Evolutionary conservation across 2,113 vertebrate genomes (phyloP), one percentile per base, ranked within the genome.

Genomic region (Scartelaos histophorus): DNA sequence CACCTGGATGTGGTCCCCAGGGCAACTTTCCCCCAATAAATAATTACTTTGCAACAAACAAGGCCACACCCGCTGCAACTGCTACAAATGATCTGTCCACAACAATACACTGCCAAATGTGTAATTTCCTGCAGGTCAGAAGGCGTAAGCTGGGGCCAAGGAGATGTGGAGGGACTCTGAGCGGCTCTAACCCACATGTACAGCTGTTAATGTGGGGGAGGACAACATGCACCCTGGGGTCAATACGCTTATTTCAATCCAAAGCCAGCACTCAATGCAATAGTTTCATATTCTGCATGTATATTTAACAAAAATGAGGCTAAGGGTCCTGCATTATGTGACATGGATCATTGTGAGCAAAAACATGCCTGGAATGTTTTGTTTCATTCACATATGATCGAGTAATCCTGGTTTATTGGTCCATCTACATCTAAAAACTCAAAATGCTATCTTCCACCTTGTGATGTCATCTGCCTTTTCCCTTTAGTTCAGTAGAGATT

Each of bases 121-220:
- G 19, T 57, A 61, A 78, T 81, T 70, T 67, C 15, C 77, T 53
- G 56, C n/a, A 70, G 72, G 67, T 82, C 73, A 76, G 45, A 34
- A 64, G 61, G 58, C 16, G 58, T 61, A 0, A 60, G 58, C 15
- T 7, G 13, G 58, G 29, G 24, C 49, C 71, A 38, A 51, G 19
- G 9, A 45, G 51, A 56, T 24, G 56, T 57, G 3, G 11, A 57
- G 66, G 72, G 79, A 76, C 68, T 17, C 3, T 54, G 56, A 57
- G 56, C 10, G 13, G 66, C 74, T 79, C 54, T 35, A 60, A n/a
- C 53, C 53, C 53, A 21, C 19, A 21, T 21, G 71, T 66, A 54
- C 16, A 38, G 69, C 64, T 67, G 66, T 64, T 72, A 54, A 29
- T 29, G 67, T 46, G 67, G 56, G 71, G 21, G 65, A 67, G 43